Evolutionary conservation across 2,888 invertebrate species (phyloP).

Genomic region (Syrphus vitripennis): DNA sequence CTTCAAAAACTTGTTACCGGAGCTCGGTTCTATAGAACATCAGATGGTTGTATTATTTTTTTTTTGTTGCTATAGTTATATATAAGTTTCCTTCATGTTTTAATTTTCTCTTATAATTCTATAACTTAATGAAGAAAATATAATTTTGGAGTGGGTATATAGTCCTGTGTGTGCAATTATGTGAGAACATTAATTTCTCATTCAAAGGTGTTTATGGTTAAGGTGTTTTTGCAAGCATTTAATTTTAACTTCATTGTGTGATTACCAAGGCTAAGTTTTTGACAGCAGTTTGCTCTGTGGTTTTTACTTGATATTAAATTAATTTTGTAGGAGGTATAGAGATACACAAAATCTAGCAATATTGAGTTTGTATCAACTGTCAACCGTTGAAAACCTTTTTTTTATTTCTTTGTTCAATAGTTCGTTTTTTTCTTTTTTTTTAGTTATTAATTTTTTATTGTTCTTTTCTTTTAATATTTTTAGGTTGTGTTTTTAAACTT

Average conservation of each 20-base stretch:
- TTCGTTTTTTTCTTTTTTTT: too few species aligned
- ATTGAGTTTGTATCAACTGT: too few species aligned
- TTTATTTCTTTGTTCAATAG: too few species aligned
- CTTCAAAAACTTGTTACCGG: slow-evolving; percentile 35
- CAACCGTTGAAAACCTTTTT: too few species aligned
- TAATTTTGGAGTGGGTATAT: background rate
- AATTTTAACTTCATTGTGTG: background rate
- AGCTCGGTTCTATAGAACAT: background rate
- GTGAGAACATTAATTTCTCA: slow-evolving; percentile 55
- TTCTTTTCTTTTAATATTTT: too few species aligned
- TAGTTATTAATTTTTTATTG: too few species aligned
- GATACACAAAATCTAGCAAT: too few species aligned
- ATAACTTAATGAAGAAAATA: background rate
- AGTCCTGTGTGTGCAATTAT: slow-evolving; percentile 35
- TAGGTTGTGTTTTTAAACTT: too few species aligned
- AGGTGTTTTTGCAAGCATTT: background rate
- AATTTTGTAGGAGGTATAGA: too few species aligned
- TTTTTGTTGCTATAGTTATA: background rate
- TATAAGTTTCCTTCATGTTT: background rate
- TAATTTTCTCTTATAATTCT: slow-evolving; percentile 14
- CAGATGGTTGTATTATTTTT: background rate
- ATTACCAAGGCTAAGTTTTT: background rate
- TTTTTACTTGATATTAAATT: background rate
- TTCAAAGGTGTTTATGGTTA: background rate
- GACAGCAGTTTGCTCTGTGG: background rate